Base-by-base conservation (phyloP, 1,140 invertebrate genomes). In the Sminthurides bifidus region DNA sequence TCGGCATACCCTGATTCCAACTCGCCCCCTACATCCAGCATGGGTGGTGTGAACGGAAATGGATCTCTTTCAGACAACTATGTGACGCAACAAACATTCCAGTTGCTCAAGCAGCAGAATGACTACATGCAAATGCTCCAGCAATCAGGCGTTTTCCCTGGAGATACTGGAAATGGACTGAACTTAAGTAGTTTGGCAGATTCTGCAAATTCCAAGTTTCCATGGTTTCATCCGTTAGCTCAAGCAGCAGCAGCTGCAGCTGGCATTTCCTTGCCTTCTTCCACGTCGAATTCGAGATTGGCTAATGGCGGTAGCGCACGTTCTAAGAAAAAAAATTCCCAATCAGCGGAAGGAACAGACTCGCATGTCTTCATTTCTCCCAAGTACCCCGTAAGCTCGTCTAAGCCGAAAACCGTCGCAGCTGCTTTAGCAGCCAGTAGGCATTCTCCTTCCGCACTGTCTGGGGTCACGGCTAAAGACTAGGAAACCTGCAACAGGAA, bases 381-480 rank as follows among this genome's bases (percentile, higher is more conserved):
- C 19, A 58, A 58, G 43, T 27, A 40, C 14, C 61, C 58, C 10
- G 44, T 48, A 30, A 55, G 48, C 35, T 61, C 57, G 40, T 15
- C 24, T 17, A 64, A 64, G 38, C 41, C 59, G 0, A 61, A 61
- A 26, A 65, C 63, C 14, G 63, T 65, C 0, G 63, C 63, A 29
- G 63, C 63, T 12, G 59, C 57, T 31, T 43, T 65, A 14, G 63
- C 63, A 4, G 59, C 63, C 12, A 55, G 40, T 3, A 45, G 56
- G 2, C 44, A 26, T 27, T 48, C 44, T 19, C 44, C 44, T 30
- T n/a, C n/a, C n/a, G n/a, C n/a, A n/a, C n/a, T n/a, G n/a, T n/a
- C n/a, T n/a, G n/a, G n/a, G n/a, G n/a, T n/a, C n/a, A n/a, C n/a
- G n/a, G n/a, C n/a, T n/a, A n/a, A n/a, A n/a, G n/a, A n/a, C n/a